These are phyloP conservation scores for Steinernema feltiae DNA, from an alignment of 1,140 invertebrate genomes.

Conservation along the genomic window DNA sequence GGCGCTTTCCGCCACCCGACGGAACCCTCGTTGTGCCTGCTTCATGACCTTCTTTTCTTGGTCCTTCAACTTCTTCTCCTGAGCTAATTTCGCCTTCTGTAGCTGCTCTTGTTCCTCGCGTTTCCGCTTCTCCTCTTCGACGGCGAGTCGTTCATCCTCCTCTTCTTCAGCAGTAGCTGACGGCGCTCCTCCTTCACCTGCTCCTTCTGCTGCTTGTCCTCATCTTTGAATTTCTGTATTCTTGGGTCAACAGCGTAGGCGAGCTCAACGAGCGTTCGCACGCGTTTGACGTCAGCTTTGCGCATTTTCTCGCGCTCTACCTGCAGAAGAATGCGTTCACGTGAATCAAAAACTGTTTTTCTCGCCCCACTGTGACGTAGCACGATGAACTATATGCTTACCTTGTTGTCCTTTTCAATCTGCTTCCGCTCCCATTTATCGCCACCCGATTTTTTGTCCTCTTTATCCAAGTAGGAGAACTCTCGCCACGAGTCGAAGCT, in stretches of 20 bases:
- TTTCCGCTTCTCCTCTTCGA: neutral
- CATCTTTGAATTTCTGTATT: slow-evolving; percentile 81
- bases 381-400: slow-evolving; percentile 35
- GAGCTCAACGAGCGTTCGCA: slow-evolving; percentile 80
- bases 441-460: slow-evolving; percentile 93
- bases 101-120: slow-evolving; percentile 20
- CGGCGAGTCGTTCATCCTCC: neutral
- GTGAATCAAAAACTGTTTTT: neutral
- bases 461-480: slow-evolving; percentile 94
- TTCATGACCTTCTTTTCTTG: slow-evolving; percentile 44
- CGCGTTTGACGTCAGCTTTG: slow-evolving; percentile 89
- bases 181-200: slow-evolving; percentile 55
- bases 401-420: slow-evolving; percentile 96
- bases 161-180: neutral
- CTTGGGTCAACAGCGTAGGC: slow-evolving; percentile 87
- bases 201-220: slow-evolving; percentile 82
- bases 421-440: slow-evolving; percentile 85
- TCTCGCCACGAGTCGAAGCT: slow-evolving; percentile 97
- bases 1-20: neutral
- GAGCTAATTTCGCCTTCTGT: slow-evolving; percentile 61
- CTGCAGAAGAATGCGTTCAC: slow-evolving; percentile 12
- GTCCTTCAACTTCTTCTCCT: slow-evolving; percentile 72
- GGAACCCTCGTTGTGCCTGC: neutral
- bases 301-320: slow-evolving; percentile 76
- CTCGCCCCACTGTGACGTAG: too few species aligned